phyloP scores from a whole-genome alignment of 2,797 vertebrate genomes.

The Leucoraja ocellata region DNA sequence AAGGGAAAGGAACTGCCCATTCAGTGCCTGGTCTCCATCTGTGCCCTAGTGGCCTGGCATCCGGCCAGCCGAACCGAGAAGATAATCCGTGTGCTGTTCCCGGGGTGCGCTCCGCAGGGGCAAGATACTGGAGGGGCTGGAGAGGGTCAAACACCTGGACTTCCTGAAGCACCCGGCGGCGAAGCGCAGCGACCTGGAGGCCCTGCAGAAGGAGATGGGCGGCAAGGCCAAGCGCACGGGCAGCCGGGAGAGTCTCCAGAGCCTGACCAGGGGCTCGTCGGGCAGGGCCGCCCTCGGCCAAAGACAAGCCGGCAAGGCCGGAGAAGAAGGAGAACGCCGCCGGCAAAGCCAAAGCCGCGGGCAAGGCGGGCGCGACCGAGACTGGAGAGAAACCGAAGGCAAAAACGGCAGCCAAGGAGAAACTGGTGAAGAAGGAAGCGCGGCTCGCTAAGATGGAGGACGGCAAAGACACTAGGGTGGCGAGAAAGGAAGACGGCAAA shows the following conservation, averaged over 20 bases:
- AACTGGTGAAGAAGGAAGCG: constrained; percentile 47
- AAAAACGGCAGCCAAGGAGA: constrained; percentile 44
- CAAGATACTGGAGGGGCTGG: constrained; percentile 77
- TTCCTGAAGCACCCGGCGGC: constrained; percentile 73
- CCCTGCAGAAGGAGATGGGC: constrained; percentile 46
- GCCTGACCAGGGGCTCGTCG: constrained; percentile 47
- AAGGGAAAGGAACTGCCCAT: constrained; percentile 56
- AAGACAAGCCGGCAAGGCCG: constrained; percentile 58
- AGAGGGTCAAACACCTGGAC: constrained; percentile 75
- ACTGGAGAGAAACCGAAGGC: constrained; percentile 54
- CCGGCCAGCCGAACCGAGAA: constrained; percentile 72
- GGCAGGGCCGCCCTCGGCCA: constrained; percentile 47
- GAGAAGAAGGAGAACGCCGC: constrained; percentile 51
- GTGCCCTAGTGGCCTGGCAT: constrained; percentile 84
- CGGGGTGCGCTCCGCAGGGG: constrained; percentile 76
- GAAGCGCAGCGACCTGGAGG: constrained; percentile 66
- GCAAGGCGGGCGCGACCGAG: no score
- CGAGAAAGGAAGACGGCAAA: constrained; percentile 54
- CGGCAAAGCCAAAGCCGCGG: constrained; percentile 42
- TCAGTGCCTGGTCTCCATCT: constrained; percentile 66
- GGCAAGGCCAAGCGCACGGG: constrained; percentile 61
- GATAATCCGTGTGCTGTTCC: constrained; percentile 81
- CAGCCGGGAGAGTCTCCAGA: constrained; percentile 79
- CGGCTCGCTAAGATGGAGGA: constrained; percentile 58
- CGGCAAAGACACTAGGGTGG: constrained; percentile 49